Evolutionary conservation across 1,140 invertebrate genomes (phyloP).

Genomic region (Teleopsis dalmanni): DNA sequence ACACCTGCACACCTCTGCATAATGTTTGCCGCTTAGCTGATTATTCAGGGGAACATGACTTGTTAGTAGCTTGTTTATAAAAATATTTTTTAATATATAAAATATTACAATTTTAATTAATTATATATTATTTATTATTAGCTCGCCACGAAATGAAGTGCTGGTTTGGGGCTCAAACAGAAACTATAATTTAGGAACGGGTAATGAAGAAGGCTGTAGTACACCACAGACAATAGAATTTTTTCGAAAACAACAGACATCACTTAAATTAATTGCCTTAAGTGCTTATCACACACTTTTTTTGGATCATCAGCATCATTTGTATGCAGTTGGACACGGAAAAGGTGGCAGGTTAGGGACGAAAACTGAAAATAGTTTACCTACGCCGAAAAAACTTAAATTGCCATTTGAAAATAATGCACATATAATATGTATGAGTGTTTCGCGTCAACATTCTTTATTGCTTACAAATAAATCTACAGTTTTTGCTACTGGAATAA

Average conservation of each 20-base stretch:
- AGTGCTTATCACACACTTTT: constrained; percentile 64
- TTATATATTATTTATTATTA: not conserved
- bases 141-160: constrained; percentile 37
- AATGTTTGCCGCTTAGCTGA: constrained; percentile 22
- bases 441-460: constrained; percentile 56
- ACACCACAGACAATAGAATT: constrained; percentile 36
- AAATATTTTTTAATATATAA: not conserved
- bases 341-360: constrained; percentile 61
- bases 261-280: constrained; percentile 47
- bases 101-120: not conserved
- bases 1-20: constrained; percentile 31
- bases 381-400: constrained; percentile 49
- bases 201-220: constrained; percentile 24
- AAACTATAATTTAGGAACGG: constrained; percentile 59
- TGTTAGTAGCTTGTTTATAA: not conserved
- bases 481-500: constrained; percentile 60
- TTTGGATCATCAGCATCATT: constrained; percentile 48
- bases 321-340: constrained; percentile 64
- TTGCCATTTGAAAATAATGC: constrained; percentile 45
- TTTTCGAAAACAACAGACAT: constrained; percentile 33
- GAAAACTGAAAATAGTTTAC: constrained; percentile 48
- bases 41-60: not conserved
- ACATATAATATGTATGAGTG: constrained; percentile 34
- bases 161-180: constrained; percentile 66
- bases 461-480: constrained; percentile 49